phyloP scores from a whole-genome alignment of 2,888 invertebrate genomes.

The Leucophenga maculata region DNA sequence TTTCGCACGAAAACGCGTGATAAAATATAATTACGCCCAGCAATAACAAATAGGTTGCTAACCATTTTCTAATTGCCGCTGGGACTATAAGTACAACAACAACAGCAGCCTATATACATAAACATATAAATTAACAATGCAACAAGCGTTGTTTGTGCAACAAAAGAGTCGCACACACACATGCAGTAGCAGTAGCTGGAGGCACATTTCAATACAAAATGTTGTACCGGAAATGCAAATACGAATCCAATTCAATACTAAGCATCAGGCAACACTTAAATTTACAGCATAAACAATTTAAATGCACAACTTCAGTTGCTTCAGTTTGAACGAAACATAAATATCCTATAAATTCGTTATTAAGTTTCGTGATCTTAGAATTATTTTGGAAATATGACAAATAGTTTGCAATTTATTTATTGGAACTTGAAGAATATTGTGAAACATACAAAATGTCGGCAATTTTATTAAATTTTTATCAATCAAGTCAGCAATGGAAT shows the following conservation, averaged over 20 bases:
- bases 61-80: conserved; percentile 14
- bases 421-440: no score
- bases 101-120: not conserved
- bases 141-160: not conserved
- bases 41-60: not conserved
- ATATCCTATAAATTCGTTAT: no score
- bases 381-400: no score
- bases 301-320: no score
- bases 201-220: no score
- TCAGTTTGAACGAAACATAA: no score
- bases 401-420: no score
- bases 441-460: no score
- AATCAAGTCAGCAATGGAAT: no score
- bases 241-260: conserved; percentile 6
- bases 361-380: no score
- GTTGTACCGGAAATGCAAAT: conserved; percentile 17
- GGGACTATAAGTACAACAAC: not conserved
- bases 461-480: no score
- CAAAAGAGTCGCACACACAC: not conserved
- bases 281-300: not conserved
- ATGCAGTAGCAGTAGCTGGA: not conserved
- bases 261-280: not conserved
- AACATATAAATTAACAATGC: conserved; percentile 8
- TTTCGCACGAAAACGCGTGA: not conserved
- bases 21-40: not conserved